Evolutionary conservation across 2,797 vertebrate genomes (phyloP).

Genomic region (Kryptolebias ocellatus): DNA sequence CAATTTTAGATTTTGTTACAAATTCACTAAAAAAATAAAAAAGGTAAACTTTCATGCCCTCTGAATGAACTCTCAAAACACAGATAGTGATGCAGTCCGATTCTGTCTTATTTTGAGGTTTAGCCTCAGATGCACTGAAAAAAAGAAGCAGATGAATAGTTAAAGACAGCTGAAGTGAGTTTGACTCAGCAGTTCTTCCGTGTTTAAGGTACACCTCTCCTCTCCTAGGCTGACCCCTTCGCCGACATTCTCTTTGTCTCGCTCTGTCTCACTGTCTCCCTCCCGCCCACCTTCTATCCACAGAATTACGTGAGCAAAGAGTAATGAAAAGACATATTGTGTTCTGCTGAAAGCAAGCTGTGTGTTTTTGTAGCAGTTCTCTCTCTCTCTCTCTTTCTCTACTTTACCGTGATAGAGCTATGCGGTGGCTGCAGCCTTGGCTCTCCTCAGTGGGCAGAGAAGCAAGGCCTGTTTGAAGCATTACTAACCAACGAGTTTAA

Average conservation of each 20-base stretch:
- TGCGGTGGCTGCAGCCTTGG: conserved; percentile 36
- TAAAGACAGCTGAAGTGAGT: conserved; percentile 40
- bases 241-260: conserved; percentile 54
- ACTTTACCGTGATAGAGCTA: conserved; percentile 32
- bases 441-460: conserved; percentile 36
- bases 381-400: conserved; percentile 20
- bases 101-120: conserved; percentile 18
- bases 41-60: too few relatives aligned
- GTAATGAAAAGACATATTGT: conserved; percentile 81
- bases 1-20: too few relatives aligned
- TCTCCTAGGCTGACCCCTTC: conserved; percentile 49
- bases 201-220: conserved; percentile 46
- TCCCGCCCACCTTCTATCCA: conserved; percentile 63
- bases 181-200: conserved; percentile 54
- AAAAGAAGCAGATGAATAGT: conserved; percentile 42
- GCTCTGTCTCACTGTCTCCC: conserved; percentile 26
- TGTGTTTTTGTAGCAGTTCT: conserved; percentile 40
- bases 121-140: conserved; percentile 28
- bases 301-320: conserved; percentile 70
- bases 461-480: conserved; percentile 28
- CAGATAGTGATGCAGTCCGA: too few relatives aligned
- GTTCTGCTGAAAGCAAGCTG: conserved; percentile 66
- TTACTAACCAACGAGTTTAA: conserved; percentile 15
- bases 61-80: too few relatives aligned
- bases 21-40: too few relatives aligned